phyloP scores from a whole-genome alignment of 1,140 invertebrate genomes.

The Musca vetustissima region DNA sequence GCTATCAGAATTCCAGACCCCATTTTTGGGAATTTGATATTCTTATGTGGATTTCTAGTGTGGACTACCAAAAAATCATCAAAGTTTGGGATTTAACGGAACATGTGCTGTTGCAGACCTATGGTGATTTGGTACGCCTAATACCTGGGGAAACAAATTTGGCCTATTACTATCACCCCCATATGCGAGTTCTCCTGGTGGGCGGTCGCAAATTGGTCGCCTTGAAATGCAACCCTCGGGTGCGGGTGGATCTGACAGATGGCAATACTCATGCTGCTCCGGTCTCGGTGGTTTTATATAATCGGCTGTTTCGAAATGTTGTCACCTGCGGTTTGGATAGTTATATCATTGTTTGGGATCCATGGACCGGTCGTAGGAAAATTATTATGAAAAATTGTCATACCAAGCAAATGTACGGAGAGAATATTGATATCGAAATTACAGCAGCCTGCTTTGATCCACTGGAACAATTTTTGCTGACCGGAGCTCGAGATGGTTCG shows the following conservation, averaged over 20 bases:
- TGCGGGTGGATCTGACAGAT: conserved; percentile 66
- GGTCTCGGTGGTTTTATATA: conserved; percentile 68
- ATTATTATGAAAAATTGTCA: conserved; percentile 68
- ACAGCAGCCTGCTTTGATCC: conserved; percentile 75
- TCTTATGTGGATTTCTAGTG: too few species aligned
- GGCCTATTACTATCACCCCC: conserved; percentile 64
- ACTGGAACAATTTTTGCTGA: conserved; percentile 67
- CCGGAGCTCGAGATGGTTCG: conserved; percentile 68
- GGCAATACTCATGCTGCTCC: conserved; percentile 67
- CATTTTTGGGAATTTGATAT: too few species aligned
- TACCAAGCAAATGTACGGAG: conserved; percentile 61
- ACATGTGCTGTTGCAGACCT: conserved; percentile 61
- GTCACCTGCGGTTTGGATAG: conserved; percentile 71
- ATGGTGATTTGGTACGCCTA: conserved; percentile 62
- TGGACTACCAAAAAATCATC: conserved; percentile 65
- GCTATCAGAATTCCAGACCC: too few species aligned
- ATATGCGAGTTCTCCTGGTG: conserved; percentile 65
- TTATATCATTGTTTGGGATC: conserved; percentile 74
- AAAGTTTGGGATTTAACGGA: conserved; percentile 70
- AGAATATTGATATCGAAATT: conserved; percentile 68
- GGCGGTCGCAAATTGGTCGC: conserved; percentile 63
- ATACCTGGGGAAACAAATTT: conserved; percentile 61
- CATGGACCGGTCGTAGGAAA: conserved; percentile 63
- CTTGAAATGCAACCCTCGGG: conserved; percentile 62
- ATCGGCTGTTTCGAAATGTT: conserved; percentile 68